Conservation (phyloP, 2,888 invertebrate species). For the Rhimphoctona megacephalus region DNA sequence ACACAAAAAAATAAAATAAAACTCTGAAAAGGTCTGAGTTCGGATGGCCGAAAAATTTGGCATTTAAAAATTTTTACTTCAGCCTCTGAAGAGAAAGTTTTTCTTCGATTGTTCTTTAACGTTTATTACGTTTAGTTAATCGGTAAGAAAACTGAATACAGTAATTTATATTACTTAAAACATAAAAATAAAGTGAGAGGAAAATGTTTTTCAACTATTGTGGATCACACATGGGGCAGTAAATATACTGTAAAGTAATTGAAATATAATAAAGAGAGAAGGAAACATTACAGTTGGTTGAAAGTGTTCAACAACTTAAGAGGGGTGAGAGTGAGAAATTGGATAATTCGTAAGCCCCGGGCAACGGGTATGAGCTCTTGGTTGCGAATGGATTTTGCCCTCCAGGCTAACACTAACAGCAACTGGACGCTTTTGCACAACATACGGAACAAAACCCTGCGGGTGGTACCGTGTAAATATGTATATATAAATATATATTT, state of each 20-base stretch:
- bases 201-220: constrained; percentile 4
- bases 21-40: constrained; percentile 11
- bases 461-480: constrained; percentile 42
- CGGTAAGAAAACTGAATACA: background rate
- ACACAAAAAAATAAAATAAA: background rate
- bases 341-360: constrained; percentile 74
- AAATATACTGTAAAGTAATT: constrained; percentile 32
- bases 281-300: constrained; percentile 28
- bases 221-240: background rate
- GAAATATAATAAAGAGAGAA: constrained; percentile 50
- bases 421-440: constrained; percentile 46
- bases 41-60: constrained; percentile 26
- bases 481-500: background rate
- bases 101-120: constrained; percentile 18
- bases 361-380: constrained; percentile 59
- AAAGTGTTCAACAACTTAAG: constrained; percentile 38
- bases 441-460: constrained; percentile 55
- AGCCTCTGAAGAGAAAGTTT: constrained; percentile 29
- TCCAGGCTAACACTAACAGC: constrained; percentile 39
- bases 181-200: background rate
- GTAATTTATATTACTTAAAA: background rate
- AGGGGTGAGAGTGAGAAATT: constrained; percentile 70
- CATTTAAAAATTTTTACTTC: constrained; percentile 9
- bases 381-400: constrained; percentile 70
- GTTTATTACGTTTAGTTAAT: background rate